Percentiles rank a stretch among this genome's conserved stretches.
phyloP scores from a whole-genome alignment of 2,113 vertebrate species.

The Theristicus caerulescens region DNA sequence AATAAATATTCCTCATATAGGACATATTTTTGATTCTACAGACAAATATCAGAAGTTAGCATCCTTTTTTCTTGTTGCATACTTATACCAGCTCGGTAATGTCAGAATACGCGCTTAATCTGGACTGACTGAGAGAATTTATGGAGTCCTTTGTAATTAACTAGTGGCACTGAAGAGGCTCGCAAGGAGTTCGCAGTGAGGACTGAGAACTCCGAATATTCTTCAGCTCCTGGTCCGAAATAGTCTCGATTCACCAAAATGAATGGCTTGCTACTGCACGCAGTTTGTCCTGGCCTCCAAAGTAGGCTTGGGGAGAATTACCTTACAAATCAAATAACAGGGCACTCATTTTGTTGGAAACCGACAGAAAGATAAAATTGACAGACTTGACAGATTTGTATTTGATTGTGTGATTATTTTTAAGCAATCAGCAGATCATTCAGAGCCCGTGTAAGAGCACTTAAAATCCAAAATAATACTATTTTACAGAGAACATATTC shows the following conservation, averaged over 20 bases:
- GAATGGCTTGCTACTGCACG: background rate
- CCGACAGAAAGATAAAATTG: background rate
- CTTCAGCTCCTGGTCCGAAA: background rate
- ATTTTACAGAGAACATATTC: background rate
- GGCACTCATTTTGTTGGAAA: background rate
- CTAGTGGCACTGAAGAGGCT: background rate
- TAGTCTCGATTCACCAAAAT: background rate
- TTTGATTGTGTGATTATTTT: constrained; percentile 22
- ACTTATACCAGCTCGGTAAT: background rate
- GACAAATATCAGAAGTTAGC: background rate
- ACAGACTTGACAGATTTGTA: background rate
- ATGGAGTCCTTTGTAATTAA: background rate
- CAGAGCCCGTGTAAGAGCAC: background rate
- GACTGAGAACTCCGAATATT: background rate
- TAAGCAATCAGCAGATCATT: constrained; percentile 16
- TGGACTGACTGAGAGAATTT: background rate
- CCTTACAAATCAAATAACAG: background rate
- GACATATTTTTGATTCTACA: background rate
- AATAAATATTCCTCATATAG: background rate
- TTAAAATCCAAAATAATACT: background rate
- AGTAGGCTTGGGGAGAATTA: background rate
- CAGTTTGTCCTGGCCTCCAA: background rate
- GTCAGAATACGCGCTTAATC: background rate
- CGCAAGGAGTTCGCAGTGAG: background rate
- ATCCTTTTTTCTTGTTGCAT: background rate